phyloP scores from a whole-genome alignment of 2,888 invertebrate genomes.

The Hypomecis atomaria region DNA sequence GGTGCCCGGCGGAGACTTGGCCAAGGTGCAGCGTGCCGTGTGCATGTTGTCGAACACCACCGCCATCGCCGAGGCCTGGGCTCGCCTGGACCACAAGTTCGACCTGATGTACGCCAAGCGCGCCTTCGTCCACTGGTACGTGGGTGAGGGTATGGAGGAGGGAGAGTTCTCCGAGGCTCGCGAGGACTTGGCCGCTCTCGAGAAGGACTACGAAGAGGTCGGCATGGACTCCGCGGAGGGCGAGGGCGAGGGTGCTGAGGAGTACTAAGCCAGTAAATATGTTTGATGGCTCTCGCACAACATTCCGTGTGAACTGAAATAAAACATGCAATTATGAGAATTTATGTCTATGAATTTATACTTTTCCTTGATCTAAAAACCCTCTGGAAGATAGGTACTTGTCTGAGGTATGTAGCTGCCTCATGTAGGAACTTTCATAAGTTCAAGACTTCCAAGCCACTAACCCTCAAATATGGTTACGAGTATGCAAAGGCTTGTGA shows the following conservation, averaged over 20 bases:
- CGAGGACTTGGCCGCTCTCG: slow-evolving; percentile 86
- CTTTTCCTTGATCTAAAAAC: too few relatives aligned
- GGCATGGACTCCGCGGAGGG: slow-evolving; percentile 94
- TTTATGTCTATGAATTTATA: slow-evolving; percentile 51
- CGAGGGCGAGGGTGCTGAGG: slow-evolving; percentile 92
- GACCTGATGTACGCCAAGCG: slow-evolving; percentile 99
- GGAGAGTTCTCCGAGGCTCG: slow-evolving; percentile 94
- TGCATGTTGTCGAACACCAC: slow-evolving; percentile 99
- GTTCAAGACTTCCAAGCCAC: too few relatives aligned
- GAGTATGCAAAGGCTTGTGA: too few relatives aligned
- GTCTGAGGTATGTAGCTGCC: too few relatives aligned
- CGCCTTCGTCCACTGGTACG: slow-evolving; percentile 98
- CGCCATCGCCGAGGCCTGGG: slow-evolving; percentile 98
- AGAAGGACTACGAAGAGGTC: slow-evolving; percentile 95
- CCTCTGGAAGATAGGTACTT: too few relatives aligned
- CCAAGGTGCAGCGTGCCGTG: slow-evolving; percentile 97
- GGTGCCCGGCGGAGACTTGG: slow-evolving; percentile 97
- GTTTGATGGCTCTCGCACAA: slow-evolving; percentile 65
- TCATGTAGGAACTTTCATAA: too few relatives aligned
- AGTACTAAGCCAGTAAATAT: slow-evolving; percentile 85
- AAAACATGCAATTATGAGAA: slow-evolving; percentile 64
- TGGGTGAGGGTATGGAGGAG: slow-evolving; percentile 94
- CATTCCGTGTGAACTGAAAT: slow-evolving; percentile 76
- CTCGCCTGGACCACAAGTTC: slow-evolving; percentile 97
- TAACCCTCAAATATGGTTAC: too few relatives aligned